A percentile compares a stretch with the other conserved stretches of the same genome.
Conservation (phyloP, 2,797 vertebrate species). For the Poliocrania exsul region DNA sequence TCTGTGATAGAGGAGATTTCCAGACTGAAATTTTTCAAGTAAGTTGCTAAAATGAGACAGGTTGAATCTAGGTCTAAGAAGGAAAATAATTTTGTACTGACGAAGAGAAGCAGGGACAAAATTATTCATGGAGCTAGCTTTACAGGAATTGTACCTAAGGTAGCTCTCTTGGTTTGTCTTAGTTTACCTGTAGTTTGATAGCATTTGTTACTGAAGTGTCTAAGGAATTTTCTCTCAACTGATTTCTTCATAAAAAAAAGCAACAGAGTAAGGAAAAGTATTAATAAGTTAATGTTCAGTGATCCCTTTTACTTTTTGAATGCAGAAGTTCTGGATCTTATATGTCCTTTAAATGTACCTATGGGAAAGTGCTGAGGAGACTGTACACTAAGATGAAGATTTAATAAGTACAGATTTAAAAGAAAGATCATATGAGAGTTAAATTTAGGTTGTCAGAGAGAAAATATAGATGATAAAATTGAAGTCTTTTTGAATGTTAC, state of each 20-base stretch:
- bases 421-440: neutral
- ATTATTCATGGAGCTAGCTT: neutral
- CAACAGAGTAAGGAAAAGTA: neutral
- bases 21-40: neutral
- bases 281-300: neutral
- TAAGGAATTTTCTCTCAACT: neutral
- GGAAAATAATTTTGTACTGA: neutral
- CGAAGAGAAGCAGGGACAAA: neutral
- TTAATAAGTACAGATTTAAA: neutral
- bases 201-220: neutral
- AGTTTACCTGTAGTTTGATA: neutral
- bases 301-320: neutral
- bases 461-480: neutral
- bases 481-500: neutral
- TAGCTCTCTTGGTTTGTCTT: neutral
- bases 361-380: neutral
- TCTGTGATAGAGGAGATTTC: neutral
- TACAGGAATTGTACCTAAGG: neutral
- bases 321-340: neutral
- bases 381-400: neutral
- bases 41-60: slow-evolving; percentile 1
- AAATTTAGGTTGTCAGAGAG: neutral
- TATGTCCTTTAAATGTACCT: neutral
- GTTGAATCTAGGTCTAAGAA: neutral
- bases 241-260: neutral